These are phyloP conservation scores for Capitella teleta DNA, from an alignment of 1,140 invertebrate genomes.

Conservation along the genomic window DNA sequence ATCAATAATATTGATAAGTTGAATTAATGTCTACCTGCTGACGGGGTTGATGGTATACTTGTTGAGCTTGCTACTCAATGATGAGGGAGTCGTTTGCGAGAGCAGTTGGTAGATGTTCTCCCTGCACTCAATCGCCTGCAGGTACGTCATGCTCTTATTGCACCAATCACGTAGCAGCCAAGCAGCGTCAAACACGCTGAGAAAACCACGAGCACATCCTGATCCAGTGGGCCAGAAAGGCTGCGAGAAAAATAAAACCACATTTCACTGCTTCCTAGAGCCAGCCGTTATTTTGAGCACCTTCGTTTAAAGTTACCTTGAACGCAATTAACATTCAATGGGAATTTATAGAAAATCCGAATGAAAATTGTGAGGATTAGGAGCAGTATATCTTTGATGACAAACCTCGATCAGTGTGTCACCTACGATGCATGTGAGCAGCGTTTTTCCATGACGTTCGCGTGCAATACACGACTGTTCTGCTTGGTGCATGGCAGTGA, in stretches of 20 bases:
- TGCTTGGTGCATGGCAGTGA: conserved; percentile 96
- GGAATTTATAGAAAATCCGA: no score
- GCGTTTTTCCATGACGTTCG: conserved; percentile 62
- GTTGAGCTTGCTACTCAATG: conserved; percentile 75
- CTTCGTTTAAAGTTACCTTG: no score
- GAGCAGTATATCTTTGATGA: no score
- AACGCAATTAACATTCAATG: no score
- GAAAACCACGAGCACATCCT: conserved; percentile 91
- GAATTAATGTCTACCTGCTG: no score
- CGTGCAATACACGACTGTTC: conserved; percentile 76
- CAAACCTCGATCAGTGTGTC: conserved; percentile 90
- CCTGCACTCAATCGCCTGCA: conserved; percentile 70
- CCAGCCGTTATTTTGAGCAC: no score
- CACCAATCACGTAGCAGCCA: conserved; percentile 87
- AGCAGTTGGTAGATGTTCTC: conserved; percentile 84
- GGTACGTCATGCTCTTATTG: conserved; percentile 43
- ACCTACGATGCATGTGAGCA: conserved; percentile 83
- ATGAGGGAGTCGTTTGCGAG: conserved; percentile 92
- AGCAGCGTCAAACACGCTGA: conserved; percentile 87
- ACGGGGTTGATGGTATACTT: conserved; percentile 82
- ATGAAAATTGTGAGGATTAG: no score
- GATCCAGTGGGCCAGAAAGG: conserved; percentile 98
- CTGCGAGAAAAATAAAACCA: conserved; percentile 31
- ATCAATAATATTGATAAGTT: no score
- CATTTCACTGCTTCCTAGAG: conserved; percentile 32